Conservation (phyloP, 2,888 invertebrate genomes). For the Tipula confusa region DNA sequence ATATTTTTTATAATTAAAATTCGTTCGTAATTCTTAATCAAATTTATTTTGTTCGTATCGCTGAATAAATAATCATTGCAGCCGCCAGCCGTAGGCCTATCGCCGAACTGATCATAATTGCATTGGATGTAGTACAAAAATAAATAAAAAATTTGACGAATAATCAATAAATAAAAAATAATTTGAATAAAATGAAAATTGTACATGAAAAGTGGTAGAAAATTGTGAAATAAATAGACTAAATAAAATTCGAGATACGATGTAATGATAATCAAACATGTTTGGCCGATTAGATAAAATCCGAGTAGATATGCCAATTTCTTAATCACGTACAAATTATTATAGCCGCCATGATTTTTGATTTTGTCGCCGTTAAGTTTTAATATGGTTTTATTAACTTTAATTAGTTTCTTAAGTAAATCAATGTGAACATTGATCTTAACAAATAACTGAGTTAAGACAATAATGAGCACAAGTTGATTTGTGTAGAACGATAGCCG, state of each 20-base stretch:
- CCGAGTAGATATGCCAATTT: neutral
- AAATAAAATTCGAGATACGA: neutral
- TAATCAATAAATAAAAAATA: neutral
- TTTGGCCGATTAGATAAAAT: neutral
- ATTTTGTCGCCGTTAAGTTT: neutral
- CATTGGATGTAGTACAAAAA: neutral
- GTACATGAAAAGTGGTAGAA: neutral
- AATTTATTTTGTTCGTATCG: neutral
- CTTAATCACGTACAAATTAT: neutral
- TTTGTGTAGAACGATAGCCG: neutral
- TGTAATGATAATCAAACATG: neutral
- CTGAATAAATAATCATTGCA: neutral
- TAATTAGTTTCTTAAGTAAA: neutral
- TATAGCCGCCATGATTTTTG: neutral
- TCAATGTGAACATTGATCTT: neutral
- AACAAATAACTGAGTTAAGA: neutral
- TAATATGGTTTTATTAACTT: neutral
- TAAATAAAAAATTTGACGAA: neutral
- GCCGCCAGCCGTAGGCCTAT: neutral
- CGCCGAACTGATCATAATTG: neutral
- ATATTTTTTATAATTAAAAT: neutral
- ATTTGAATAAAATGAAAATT: neutral
- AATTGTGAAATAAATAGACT: neutral
- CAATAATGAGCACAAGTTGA: neutral
- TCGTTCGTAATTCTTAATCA: neutral